These are phyloP conservation scores for Athene cunicularia DNA, from an alignment of 2,113 vertebrate species.

Conservation along the genomic window DNA sequence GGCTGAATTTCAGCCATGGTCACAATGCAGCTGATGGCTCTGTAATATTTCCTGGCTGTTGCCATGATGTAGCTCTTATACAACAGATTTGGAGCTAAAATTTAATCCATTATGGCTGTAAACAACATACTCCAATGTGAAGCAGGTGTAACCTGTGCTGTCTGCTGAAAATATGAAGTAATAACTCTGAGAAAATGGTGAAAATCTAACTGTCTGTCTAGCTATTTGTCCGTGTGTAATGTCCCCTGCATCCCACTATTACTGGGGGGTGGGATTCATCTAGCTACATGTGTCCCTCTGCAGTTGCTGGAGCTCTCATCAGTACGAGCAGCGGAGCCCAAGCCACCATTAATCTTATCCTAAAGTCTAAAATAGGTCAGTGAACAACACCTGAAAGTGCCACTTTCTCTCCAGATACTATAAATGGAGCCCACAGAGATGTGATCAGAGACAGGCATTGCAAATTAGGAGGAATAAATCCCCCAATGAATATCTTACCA, in stretches of 20 bases:
- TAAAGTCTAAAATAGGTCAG: not conserved
- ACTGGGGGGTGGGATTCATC: not conserved
- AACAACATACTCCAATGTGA: slow-evolving; percentile 34
- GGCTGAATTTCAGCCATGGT: not conserved
- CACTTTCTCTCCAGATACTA: not conserved
- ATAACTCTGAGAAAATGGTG: slow-evolving; percentile 38
- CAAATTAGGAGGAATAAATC: not conserved
- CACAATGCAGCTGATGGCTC: not conserved
- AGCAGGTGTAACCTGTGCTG: slow-evolving; percentile 56
- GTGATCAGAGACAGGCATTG: not conserved
- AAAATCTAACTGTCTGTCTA: not conserved
- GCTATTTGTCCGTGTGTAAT: slow-evolving; percentile 11
- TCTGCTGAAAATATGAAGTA: slow-evolving; percentile 48
- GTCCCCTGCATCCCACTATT: not conserved
- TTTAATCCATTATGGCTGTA: slow-evolving; percentile 48
- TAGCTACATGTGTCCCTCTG: not conserved
- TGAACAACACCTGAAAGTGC: not conserved
- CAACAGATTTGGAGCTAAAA: slow-evolving; percentile 52
- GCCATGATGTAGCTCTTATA: not conserved
- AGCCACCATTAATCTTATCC: not conserved
- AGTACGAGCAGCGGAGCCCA: not conserved
- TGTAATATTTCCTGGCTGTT: slow-evolving; percentile 4
- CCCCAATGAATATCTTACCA: not conserved
- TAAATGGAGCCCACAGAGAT: not conserved
- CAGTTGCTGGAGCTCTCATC: not conserved